Conservation (phyloP, 2,797 vertebrate species). For the Kryptolebias ocellatus region DNA sequence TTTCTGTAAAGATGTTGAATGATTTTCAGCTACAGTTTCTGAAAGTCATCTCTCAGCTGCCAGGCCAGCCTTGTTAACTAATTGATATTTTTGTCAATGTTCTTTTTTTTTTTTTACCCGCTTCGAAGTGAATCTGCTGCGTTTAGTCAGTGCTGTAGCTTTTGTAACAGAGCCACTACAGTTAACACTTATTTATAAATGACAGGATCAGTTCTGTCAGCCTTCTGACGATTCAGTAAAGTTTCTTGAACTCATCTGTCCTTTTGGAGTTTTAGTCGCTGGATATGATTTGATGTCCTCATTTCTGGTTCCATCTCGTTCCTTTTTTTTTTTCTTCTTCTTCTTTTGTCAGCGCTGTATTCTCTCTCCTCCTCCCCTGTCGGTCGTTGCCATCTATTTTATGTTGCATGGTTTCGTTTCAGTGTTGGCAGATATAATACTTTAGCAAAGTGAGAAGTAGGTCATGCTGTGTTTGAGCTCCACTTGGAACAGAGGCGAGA, state of each 20-base stretch:
- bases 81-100: no score
- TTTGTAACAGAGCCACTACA: not conserved
- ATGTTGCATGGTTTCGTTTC: slow-evolving; percentile 18
- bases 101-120: no score
- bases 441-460: slow-evolving; percentile 51
- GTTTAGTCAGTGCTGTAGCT: not conserved
- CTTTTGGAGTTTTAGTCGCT: not conserved
- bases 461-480: slow-evolving; percentile 50
- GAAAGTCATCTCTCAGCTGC: no score
- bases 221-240: not conserved
- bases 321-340: not conserved
- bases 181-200: slow-evolving; percentile 1
- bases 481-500: slow-evolving; percentile 51
- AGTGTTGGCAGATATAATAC: slow-evolving; percentile 31
- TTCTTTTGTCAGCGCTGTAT: not conserved
- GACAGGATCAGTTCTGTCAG: not conserved
- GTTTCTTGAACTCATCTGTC: not conserved
- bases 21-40: no score
- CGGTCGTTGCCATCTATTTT: not conserved
- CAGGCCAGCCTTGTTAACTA: no score
- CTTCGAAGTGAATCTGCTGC: not conserved
- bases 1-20: no score
- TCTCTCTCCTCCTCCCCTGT: not conserved
- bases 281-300: slow-evolving; percentile 1
- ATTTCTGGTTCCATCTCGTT: not conserved